These are phyloP conservation scores for Procavia capensis DNA, from an alignment of 2,113 vertebrate genomes.

Conservation along the genomic window DNA sequence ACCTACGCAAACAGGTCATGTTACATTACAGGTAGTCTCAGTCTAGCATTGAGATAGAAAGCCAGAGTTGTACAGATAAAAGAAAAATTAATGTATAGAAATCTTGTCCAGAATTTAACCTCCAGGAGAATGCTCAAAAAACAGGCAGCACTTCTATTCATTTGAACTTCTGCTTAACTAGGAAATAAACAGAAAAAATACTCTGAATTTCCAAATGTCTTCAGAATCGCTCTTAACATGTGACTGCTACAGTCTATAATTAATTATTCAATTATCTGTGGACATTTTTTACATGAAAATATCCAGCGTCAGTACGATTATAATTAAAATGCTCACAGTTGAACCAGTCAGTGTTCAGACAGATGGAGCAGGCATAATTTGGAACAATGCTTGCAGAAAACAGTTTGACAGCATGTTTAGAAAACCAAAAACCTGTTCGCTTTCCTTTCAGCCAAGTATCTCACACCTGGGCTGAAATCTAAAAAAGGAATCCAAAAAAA, in stretches of 20 bases:
- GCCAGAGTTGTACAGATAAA: background rate
- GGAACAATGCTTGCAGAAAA: background rate
- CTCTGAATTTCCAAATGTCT: background rate
- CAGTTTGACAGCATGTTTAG: background rate
- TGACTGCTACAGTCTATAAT: background rate
- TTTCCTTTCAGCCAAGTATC: background rate
- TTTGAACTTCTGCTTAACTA: background rate
- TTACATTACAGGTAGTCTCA: rapidly evolving
- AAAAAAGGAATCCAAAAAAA: background rate
- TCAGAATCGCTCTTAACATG: background rate
- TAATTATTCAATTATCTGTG: background rate
- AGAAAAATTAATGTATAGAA: background rate
- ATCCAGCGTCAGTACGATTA: background rate
- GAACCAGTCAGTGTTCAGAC: background rate
- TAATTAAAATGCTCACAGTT: background rate
- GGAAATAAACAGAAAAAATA: background rate
- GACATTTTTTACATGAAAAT: background rate
- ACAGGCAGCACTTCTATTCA: background rate
- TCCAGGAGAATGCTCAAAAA: background rate
- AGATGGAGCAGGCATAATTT: background rate
- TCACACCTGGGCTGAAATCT: background rate
- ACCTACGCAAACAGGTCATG: background rate
- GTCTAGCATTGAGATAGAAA: background rate
- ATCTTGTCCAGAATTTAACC: background rate
- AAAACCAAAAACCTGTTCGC: background rate